Evolutionary conservation across 2,797 vertebrate species (phyloP), one percentile per base, ranked within the genome.

Genomic region (Chromobotia macracanthus): DNA sequence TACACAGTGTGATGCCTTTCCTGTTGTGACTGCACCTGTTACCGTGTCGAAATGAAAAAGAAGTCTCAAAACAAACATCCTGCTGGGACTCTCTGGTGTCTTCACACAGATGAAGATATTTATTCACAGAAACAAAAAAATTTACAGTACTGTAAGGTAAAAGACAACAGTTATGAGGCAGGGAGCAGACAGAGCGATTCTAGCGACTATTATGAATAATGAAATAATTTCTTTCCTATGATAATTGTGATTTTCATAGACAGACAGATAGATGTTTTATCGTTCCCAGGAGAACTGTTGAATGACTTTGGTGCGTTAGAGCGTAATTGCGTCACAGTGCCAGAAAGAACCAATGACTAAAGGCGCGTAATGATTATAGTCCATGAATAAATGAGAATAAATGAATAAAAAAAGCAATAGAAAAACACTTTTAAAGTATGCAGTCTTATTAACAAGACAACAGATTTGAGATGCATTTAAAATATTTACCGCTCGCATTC

Each of bases 401-500:
- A 31, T 61, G 11, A 38, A 18, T 19, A 38, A 28, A 15, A n/a
- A 7, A n/a, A 11, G 25, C 28, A 38, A 38, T 38, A 38, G n/a
- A 38, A 38, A 38, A 38, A 7, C 1, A 38, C 35, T 38, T 38
- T 38, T 9, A 38, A 38, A 7, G 35, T 9, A 38, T 38, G 35
- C 7, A 38, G 35, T 6, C 35, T 38, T 41, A 35, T 18, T 46
- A 25, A 18, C 7, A 44, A 19, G 1, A 4, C 19, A n/a, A 21
- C 51, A 2, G 16, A 4, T 18, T 16, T 6, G 15, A 60, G 1
- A 31, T n/a, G 28, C 3, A 61, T n/a, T n/a, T n/a, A 18, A 18
- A 48, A 15, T 28, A 80, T 92, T 93, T 90, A 94, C 94, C 94
- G 68, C 90, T 93, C 15, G 92, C 93, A 53, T 94, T 95, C 89